Evolutionary conservation across 2,113 vertebrate species (phyloP).

Genomic region (Mus pahari): DNA sequence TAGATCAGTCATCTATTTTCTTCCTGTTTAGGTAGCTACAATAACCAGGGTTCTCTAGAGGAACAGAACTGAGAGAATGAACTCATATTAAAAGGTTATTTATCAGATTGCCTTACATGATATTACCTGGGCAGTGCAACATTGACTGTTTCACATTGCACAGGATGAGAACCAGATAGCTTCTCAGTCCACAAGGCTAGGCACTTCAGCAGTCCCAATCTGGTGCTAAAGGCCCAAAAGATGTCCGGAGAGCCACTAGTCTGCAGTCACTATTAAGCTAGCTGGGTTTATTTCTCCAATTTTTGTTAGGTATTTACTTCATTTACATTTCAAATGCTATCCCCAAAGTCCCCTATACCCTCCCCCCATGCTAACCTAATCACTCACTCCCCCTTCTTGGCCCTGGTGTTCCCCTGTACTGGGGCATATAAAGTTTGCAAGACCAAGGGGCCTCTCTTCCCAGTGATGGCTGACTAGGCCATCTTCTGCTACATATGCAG

Average conservation of each 20-base stretch:
- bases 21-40: not conserved
- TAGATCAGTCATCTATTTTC: not conserved
- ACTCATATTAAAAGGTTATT: not conserved
- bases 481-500: too few relatives aligned
- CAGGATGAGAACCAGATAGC: not conserved
- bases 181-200: not conserved
- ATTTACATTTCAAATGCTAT: too few relatives aligned
- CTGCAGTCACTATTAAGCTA: not conserved
- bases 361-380: too few relatives aligned
- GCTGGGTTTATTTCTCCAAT: not conserved
- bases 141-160: not conserved
- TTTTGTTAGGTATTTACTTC: too few relatives aligned
- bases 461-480: too few relatives aligned
- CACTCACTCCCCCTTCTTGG: too few relatives aligned
- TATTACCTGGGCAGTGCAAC: not conserved
- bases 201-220: not conserved
- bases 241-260: too few relatives aligned
- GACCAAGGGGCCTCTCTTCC: too few relatives aligned
- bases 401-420: too few relatives aligned
- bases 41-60: not conserved
- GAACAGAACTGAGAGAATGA: not conserved
- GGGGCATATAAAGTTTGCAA: too few relatives aligned
- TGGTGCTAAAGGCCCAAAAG: not conserved
- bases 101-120: not conserved
- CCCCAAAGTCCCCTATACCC: too few relatives aligned